Evolutionary conservation across 2,113 vertebrate genomes (phyloP), one percentile per base, ranked within the genome.

Genomic region (Xerus inauris): DNA sequence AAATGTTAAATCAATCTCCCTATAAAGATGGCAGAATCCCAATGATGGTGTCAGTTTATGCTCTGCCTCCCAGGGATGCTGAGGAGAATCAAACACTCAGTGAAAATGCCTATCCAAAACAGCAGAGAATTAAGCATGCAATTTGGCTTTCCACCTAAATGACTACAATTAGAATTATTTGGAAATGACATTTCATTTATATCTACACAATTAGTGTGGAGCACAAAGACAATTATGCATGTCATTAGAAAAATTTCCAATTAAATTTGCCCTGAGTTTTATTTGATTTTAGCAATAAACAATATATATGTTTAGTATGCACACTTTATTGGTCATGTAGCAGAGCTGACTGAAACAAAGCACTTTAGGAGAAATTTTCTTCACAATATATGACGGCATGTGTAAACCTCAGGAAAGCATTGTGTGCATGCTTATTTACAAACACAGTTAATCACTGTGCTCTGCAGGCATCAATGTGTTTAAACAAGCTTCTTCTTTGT

Each of bases 91-190:
- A 65, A 94, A 62, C 40, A 30, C 16, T 64, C 38, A 40, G 32
- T 30, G 62, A 84, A 93, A 96, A 91, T 24, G 17, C 13, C 26
- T 82, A 1, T 64, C 59, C 64, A 82, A 83, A 79, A 64, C 32
- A n/a, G 64, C 28, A 93, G 13, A 38, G 62, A 89, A 95, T 86
- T 89, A 83, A 96, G 57, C 91, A 9, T 45, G 12, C 24, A 57
- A 89, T 83, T 93, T 89, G 80, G 6, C 79, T 89, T 97, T 83
- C 94, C 19, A 89, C 54, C 69, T 89, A 96, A 92, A 91, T 94
- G 87, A 79, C 47, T 83, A 6, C 59, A 94, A 94, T 96, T 79
- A 94, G 9, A 28, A 75, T 93, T 97, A 91, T 97, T 92, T 94
- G 64, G 54, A 96, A 96, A 89, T 87, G 69, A 16, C 75, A 87